Evolutionary conservation across 2,888 invertebrate species (phyloP), one percentile per base, ranked within the genome.

Genomic region (Pachymerium ferrugineum): DNA sequence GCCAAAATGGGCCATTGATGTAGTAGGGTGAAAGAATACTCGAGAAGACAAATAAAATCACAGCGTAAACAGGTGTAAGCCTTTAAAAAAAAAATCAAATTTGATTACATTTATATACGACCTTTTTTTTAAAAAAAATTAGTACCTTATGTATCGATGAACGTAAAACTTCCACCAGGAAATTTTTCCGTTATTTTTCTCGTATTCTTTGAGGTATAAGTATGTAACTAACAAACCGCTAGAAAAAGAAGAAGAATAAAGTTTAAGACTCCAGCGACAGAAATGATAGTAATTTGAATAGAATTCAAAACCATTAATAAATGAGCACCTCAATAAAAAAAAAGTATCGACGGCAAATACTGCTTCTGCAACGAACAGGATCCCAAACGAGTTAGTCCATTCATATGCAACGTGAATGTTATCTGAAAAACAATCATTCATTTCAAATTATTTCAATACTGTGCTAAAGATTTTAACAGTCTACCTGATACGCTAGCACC

Each of bases 331-430:
- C 30, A 74, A 47, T 28, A 33, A 33, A 16, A 74, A 72, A 31
- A 72, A 74, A n/a, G 71, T 74, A 30, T 74, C 74, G 6, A 74
- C 74, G 22, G 74, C 19, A 38, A 47, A 72, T 4, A 70, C 33
- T 2, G 70, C 74, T 54, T 38, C 30, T 31, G 31, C 12, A 47
- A 74, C 22, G 28, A 70, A 35, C 19, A 70, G 70, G 29, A 74
- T 70, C 0, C 28, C 30, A 30, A 74, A 74, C 25, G 29, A 16
- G 3, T 30, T 19, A 25, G 68, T 28, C 35, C 67, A 33, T 12
- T 30, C 16, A 25, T 16, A 33, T 6, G 47, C n/a, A 22, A 25
- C 28, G 12, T 28, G 16, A 16, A 69, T 25, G 16, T 73, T 73
- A 6, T 73, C 73, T 73, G 69, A n/a, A 69, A 73, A 67, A 19